phyloP scores from a whole-genome alignment of 30 jellyfish, hydroid and myxozoan species.

The Aurelia aurita complex sp. Pacific region DNA sequence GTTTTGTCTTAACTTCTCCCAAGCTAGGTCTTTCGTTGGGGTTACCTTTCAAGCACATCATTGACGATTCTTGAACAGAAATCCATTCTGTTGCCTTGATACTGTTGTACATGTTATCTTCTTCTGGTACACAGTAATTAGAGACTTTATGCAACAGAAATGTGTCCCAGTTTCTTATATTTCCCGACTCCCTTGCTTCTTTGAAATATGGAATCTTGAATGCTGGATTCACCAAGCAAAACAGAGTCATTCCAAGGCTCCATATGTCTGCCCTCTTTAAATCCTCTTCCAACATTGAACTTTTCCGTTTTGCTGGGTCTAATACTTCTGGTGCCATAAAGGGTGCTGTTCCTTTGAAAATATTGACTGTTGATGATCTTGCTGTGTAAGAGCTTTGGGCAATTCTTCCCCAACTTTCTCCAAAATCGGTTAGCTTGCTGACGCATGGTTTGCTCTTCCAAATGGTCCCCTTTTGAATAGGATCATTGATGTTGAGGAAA shows the following conservation, averaged over 20 bases:
- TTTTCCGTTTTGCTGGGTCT: background rate
- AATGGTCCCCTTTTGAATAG: background rate
- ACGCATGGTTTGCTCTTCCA: constrained; percentile 1
- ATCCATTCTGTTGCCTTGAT: constrained; percentile 8
- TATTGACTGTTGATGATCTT: background rate
- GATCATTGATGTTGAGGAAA: too few relatives aligned
- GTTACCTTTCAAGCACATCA: background rate
- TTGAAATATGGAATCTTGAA: too few relatives aligned
- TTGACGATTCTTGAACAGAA: background rate
- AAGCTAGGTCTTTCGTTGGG: background rate
- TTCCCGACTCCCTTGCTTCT: too few relatives aligned
- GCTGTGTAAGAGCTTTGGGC: background rate
- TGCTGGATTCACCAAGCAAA: background rate
- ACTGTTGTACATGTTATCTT: background rate
- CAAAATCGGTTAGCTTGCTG: background rate
- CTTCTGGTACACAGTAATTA: too few relatives aligned
- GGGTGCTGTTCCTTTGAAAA: background rate
- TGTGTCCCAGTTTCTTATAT: too few relatives aligned
- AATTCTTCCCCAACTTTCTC: too few relatives aligned
- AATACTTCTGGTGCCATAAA: background rate
- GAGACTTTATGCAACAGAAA: too few relatives aligned
- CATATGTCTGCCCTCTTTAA: background rate
- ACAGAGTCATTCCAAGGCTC: constrained; percentile 12
- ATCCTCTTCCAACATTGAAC: background rate
- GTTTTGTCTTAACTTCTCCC: too few relatives aligned